Evolutionary conservation across 2,113 vertebrate genomes (phyloP), one percentile per base, ranked within the genome.

Genomic region (Grus americana): DNA sequence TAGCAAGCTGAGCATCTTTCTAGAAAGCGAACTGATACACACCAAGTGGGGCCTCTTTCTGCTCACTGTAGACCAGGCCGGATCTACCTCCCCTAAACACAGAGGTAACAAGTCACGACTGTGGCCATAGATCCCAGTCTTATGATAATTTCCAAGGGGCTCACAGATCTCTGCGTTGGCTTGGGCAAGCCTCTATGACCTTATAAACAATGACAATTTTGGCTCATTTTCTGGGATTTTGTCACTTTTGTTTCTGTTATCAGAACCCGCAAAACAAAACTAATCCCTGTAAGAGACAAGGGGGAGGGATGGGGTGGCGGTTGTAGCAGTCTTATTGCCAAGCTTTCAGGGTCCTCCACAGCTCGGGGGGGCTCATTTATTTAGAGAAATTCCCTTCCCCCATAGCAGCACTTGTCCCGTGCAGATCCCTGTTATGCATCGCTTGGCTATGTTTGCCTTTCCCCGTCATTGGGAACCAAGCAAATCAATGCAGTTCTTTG

Each of bases 141-240:
- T 70, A 5, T 0, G 1, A 15, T 17, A 13, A 50, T 62, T 54
- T 23, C n/a, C 36, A 34, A 27, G 40, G 4, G 13, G 6, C 20
- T 79, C 23, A 20, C 40, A 70, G 21, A 19, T 54, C 21, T 29
- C 17, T 70, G 23, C 6, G 2, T 30, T 46, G 13, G 2, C 54
- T 68, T 1, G 0, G 27, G 6, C 22, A 57, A 29, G 18, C 0
- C 62, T 46, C 46, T 27, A 8, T 57, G 34, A 36, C 54, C 16
- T 61, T 27, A 24, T 1, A 24, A 75, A 61, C 6, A 47, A 27
- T 2, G 16, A 19, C 1, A 24, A 23, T 34, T 83, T 79, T 54
- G 14, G 30, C 65, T 62, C 63, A 18, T 5, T 7, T 18, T 59
- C 40, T 11, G 38, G 50, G 50, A 32, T 83, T 80, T 49, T 61